Conservation (phyloP, 2,113 vertebrate species). For the Silurus meridionalis region DNA sequence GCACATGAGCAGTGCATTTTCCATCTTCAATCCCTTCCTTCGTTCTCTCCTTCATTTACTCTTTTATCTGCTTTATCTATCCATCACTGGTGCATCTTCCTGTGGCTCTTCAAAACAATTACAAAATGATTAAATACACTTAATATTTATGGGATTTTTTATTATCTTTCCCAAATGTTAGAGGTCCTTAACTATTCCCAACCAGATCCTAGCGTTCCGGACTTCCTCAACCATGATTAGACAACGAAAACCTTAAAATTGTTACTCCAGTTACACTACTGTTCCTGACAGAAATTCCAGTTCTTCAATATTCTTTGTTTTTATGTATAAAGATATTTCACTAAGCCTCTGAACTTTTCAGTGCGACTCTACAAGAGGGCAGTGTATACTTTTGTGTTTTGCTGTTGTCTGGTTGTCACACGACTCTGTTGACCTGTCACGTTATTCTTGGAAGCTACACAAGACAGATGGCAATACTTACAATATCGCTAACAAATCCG, state of each 20-base stretch:
- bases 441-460: conserved; percentile 30
- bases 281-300: background rate
- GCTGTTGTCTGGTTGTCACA: conserved; percentile 21
- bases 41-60: background rate
- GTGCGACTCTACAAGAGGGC: background rate
- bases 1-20: background rate
- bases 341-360: background rate
- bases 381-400: background rate
- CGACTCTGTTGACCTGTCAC: background rate
- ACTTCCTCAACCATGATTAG: background rate
- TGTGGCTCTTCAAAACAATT: background rate
- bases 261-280: background rate
- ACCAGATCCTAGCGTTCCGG: too few species aligned
- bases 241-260: background rate
- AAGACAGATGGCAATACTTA: conserved; percentile 23
- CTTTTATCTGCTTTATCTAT: background rate
- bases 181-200: too few species aligned
- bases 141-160: background rate
- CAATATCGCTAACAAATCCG: conserved; percentile 12
- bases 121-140: background rate
- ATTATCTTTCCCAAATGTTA: too few species aligned
- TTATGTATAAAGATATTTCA: background rate
- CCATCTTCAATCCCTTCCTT: too few species aligned
- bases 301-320: background rate
- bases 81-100: background rate